Base-by-base conservation (phyloP, 2,888 invertebrate genomes). In the Cantharis flavilabris region DNA sequence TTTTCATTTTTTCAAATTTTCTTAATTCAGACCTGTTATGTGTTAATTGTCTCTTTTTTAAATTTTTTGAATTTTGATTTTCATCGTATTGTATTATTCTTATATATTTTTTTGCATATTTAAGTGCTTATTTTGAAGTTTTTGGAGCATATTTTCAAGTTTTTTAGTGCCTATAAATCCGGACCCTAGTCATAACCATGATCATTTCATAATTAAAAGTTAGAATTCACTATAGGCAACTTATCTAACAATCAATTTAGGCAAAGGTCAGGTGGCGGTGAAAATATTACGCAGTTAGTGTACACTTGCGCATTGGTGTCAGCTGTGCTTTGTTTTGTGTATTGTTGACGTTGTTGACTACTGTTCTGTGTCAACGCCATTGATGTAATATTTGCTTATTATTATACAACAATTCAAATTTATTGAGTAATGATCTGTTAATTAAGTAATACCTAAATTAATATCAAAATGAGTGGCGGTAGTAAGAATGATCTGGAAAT, bases 401-500 rank as follows among this genome's bases (percentile, higher is more conserved):
- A 67, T 67, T 67, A 67, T 26, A 67, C 26, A 67, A 67, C 65
- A 26, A 23, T 67, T 67, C n/a, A 18, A n/a, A 67, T 23, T 23
- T 20, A 67, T 67, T n/a, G n/a, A 67, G 65, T 67, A n/a, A 67
- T 67, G 65, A 67, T 23, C 26, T 23, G 26, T n/a, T 67, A 14
- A 23, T 23, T 23, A 13, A 67, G 5, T 11, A 18, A 23, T 9
- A 11, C 18, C 20, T 3, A 26, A 67, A 67, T 14, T 23, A 67
- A 23, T 62, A 62, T n/a, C 70, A 81, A 80, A 74, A 85, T 85
- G 84, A 82, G 80, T 73, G 76, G 83, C 62, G 49, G 49, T n/a
- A 84, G 84, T 73, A 84, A 83, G 77, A 84, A 82, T 69, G 86
- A 85, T 72, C 73, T 88, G 79, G 88, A 89, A 83, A 87, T 89